Evolutionary conservation across 2,888 invertebrate genomes (phyloP).

Genomic region (Synergus japonicus): DNA sequence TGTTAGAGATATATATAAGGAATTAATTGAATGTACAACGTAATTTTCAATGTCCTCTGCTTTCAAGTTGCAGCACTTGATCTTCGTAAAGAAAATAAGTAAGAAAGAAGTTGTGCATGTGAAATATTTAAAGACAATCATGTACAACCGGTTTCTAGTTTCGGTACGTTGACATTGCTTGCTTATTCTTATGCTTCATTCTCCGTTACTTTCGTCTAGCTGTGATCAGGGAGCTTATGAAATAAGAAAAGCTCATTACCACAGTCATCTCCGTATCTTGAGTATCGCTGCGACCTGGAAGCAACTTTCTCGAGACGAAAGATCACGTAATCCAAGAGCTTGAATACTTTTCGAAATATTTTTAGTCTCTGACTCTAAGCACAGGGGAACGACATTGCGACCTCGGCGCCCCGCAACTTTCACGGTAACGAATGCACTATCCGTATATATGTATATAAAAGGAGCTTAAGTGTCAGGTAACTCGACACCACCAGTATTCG

Average conservation of each 20-base stretch:
- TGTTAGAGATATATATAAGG: no score
- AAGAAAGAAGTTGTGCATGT: no score
- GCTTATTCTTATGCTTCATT: no score
- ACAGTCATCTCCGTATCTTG: slow-evolving; percentile 42
- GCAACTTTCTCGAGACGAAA: neutral
- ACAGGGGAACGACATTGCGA: slow-evolving; percentile 43
- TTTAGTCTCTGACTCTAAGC: slow-evolving; percentile 31
- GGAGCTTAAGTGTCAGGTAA: slow-evolving; percentile 40
- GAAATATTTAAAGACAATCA: no score
- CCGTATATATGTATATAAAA: neutral
- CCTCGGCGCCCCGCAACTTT: slow-evolving; percentile 42
- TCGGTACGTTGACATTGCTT: no score
- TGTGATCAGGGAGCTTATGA: neutral
- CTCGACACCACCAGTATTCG: slow-evolving; percentile 51
- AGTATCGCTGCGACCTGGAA: neutral
- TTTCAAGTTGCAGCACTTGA: no score
- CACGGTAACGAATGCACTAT: slow-evolving; percentile 45
- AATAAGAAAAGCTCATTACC: slow-evolving; percentile 37
- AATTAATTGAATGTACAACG: no score
- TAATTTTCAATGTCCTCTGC: no score
- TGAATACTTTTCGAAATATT: slow-evolving; percentile 2
- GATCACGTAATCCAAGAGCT: slow-evolving; percentile 37
- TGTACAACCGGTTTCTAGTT: no score
- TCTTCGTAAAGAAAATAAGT: no score
- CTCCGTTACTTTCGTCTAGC: no score